A percentile compares a stretch with the other conserved stretches of the same genome.
phyloP scores from a whole-genome alignment of 2,888 invertebrate species.

The Syrista parreyssii region DNA sequence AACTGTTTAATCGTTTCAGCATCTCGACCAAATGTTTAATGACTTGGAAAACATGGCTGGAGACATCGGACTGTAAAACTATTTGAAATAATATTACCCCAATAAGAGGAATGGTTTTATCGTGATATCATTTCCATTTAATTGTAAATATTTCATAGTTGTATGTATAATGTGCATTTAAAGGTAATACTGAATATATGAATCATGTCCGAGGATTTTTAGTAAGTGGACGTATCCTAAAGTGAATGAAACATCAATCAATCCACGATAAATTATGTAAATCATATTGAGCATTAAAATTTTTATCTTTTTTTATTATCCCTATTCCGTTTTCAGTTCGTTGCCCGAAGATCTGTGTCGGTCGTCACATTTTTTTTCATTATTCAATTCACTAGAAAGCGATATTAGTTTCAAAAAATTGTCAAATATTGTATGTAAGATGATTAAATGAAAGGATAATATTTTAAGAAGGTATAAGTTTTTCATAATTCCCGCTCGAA shows the following conservation, averaged over 20 bases:
- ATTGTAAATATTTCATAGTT: constrained; percentile 45
- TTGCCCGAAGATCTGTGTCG: not conserved
- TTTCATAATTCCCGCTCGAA: not conserved
- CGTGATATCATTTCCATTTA: constrained; percentile 8
- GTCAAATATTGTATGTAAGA: not conserved
- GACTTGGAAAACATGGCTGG: constrained; percentile 54
- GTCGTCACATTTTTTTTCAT: not conserved
- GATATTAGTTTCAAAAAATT: not conserved
- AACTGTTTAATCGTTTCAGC: constrained; percentile 40
- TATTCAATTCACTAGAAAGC: not conserved
- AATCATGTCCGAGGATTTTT: not conserved
- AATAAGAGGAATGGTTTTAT: not conserved
- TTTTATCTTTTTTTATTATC: not conserved
- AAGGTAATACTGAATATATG: not conserved
- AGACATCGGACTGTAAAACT: constrained; percentile 49
- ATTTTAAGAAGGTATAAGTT: not conserved
- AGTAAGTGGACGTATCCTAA: not conserved
- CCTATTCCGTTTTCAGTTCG: not conserved
- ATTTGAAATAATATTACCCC: not conserved
- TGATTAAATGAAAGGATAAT: not conserved
- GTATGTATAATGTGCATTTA: constrained; percentile 18
- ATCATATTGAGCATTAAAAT: not conserved
- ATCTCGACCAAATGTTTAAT: constrained; percentile 56
- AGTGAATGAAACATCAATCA: not conserved
- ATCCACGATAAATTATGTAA: not conserved